A percentile compares a stretch with the other conserved stretches of the same genome.
phyloP scores from a whole-genome alignment of 2,888 invertebrate species.

The Drosophila glabriapex region DNA sequence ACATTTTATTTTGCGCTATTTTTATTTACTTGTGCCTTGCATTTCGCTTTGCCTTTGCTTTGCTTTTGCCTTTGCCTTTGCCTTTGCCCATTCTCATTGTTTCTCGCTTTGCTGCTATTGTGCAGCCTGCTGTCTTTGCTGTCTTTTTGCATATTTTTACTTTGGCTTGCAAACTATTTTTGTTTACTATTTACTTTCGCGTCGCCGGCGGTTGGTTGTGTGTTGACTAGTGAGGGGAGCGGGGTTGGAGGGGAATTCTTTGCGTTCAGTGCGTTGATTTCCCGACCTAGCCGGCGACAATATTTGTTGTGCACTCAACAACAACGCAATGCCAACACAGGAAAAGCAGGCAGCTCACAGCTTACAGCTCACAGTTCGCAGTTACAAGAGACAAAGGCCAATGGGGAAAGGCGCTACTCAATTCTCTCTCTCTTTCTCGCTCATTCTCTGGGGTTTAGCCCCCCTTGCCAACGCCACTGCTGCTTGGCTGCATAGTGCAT shows the following conservation, averaged over 20 bases:
- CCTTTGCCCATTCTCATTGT: slow-evolving; percentile 17
- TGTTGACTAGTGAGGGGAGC: slow-evolving; percentile 1
- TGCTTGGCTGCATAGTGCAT: slow-evolving; percentile 11
- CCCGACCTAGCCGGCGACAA: slow-evolving; percentile 83
- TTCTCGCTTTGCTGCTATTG: slow-evolving; percentile 23
- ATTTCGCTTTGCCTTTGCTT: slow-evolving; percentile 29
- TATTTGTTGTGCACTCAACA: slow-evolving; percentile 80
- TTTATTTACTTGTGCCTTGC: slow-evolving; percentile 63
- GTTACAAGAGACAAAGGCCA: slow-evolving; percentile 67
- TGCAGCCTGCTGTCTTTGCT: slow-evolving; percentile 13
- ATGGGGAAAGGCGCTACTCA: slow-evolving; percentile 56
- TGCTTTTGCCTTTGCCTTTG: slow-evolving; percentile 31
- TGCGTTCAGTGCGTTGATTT: slow-evolving; percentile 72
- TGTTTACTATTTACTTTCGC: slow-evolving; percentile 78
- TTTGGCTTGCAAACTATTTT: slow-evolving; percentile 75
- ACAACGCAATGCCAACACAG: slow-evolving; percentile 54
- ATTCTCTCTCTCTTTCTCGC: background rate
- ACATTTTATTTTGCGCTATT: slow-evolving; percentile 66
- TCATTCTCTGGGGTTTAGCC: background rate
- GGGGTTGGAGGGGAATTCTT: slow-evolving; percentile 20
- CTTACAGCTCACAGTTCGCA: slow-evolving; percentile 1
- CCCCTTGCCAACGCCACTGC: background rate
- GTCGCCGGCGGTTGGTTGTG: slow-evolving; percentile 41
- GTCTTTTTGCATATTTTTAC: slow-evolving; percentile 64
- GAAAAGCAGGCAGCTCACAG: slow-evolving; percentile 13